Conservation (phyloP, 2,797 vertebrate species). For the Myotis myotis region DNA sequence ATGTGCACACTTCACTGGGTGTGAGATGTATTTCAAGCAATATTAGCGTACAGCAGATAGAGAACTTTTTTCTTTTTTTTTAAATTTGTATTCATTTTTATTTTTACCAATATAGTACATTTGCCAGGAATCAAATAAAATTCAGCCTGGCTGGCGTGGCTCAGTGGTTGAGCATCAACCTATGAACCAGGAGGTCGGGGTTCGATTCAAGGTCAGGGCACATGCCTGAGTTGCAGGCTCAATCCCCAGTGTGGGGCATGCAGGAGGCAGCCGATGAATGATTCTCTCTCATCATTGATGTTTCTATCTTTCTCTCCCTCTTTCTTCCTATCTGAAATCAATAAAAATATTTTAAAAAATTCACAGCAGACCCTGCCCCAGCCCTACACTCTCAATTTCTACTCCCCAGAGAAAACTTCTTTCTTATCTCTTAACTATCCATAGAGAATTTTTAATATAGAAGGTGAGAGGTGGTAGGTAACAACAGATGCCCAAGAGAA, state of each 20-base stretch:
- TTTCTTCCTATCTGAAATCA: background rate
- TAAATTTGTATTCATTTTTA: slow-evolving; percentile 5
- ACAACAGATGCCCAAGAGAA: background rate
- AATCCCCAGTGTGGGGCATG: too few relatives aligned
- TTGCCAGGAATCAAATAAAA: background rate
- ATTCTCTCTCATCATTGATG: too few relatives aligned
- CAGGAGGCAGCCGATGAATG: too few relatives aligned
- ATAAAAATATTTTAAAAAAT: background rate
- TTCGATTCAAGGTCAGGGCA: too few relatives aligned
- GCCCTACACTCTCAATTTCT: background rate
- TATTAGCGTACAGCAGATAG: slow-evolving; percentile 1
- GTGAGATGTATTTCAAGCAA: slow-evolving; percentile 50
- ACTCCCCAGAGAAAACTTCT: background rate
- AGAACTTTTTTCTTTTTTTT: background rate
- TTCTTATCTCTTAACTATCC: background rate
- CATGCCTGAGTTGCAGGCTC: too few relatives aligned
- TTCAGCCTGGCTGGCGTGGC: background rate
- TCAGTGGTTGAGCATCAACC: too few relatives aligned
- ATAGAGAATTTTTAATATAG: slow-evolving; percentile 27
- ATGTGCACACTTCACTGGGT: slow-evolving; percentile 58
- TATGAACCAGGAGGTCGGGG: too few relatives aligned
- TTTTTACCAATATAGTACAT: slow-evolving; percentile 25
- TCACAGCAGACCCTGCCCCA: background rate
- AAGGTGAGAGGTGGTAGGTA: slow-evolving; percentile 30
- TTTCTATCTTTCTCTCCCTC: too few relatives aligned